Percentiles rank a stretch among this genome's conserved stretches.
Conservation (phyloP, 2,888 invertebrate genomes). For the Machimus rusticus region DNA sequence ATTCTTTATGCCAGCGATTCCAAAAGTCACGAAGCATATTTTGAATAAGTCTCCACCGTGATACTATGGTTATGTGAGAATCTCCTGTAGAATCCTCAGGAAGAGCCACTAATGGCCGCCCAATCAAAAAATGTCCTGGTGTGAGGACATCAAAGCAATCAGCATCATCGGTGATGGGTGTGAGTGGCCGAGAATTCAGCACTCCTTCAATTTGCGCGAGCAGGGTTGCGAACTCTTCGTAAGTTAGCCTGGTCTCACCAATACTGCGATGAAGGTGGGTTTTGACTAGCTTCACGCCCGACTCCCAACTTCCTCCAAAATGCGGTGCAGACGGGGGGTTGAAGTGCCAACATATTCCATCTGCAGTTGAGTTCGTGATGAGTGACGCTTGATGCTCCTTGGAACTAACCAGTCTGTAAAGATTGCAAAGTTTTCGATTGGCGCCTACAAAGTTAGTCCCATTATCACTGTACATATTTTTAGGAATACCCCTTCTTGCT, state of each 20-base stretch:
- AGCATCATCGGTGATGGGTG: background rate
- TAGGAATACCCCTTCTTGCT: too few relatives aligned
- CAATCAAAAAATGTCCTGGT: background rate
- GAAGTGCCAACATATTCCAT: background rate
- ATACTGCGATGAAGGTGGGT: constrained; percentile 32
- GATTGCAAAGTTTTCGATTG: background rate
- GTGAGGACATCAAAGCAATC: constrained; percentile 1
- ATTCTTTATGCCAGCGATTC: constrained; percentile 44
- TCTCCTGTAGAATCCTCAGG: background rate
- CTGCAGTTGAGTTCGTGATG: background rate
- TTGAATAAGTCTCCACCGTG: background rate
- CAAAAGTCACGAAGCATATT: constrained; percentile 43
- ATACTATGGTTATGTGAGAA: background rate
- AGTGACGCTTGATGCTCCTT: background rate
- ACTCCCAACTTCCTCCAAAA: background rate
- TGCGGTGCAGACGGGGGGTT: too few relatives aligned
- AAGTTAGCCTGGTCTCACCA: background rate
- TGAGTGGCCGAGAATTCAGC: constrained; percentile 20
- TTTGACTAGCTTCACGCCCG: constrained; percentile 36
- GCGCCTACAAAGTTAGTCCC: too few relatives aligned
- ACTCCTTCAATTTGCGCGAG: background rate
- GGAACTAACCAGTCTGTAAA: too few relatives aligned
- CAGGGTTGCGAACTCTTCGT: constrained; percentile 15
- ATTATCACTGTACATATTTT: too few relatives aligned
- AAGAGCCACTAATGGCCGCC: background rate